Base-by-base conservation (phyloP, 2,113 vertebrate genomes). In the Ardeotis arabs region DNA sequence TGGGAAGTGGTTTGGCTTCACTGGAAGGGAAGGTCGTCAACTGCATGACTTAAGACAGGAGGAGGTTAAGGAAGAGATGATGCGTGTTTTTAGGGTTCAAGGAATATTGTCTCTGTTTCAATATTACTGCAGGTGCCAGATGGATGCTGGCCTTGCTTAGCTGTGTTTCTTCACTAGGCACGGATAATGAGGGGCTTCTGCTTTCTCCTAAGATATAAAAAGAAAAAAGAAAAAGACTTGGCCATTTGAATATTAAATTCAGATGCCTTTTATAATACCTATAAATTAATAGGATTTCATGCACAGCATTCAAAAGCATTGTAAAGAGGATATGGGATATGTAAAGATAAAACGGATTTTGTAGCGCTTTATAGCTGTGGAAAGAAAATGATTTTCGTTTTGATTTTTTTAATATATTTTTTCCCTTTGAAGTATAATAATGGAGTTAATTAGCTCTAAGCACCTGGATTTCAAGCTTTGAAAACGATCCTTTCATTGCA, bases 231-330 rank as follows among this genome's bases (percentile, higher is more conserved):
- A 78, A 45, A 52, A 37, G 9, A 44, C 45, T 69, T 35, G 59
- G 63, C 64, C 15, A 68, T 91, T 84, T 78, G 82, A 91, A 80
- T 96, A 91, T 91, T 94, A 87, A 95, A 91, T 96, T 93, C 75
- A 88, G 82, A 80, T 90, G 72, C 76, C 44, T 93, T 81, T 95
- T 94, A 93, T 95, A 95, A 84, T 84, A 88, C 69, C 73, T 91
- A 93, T 96, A 97, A 93, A 95, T 96, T 95, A 96, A 97, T 91
- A 93, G 91, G 91, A 96, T 96, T 97, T 96, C 82, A 85, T 93
- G 87, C 72, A 27, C 64, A 84, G 89, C 67, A 70, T 97, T 95
- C 90, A 95, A 31, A 92, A 93, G 78, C 63, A 84, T 90, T 96
- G 89, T 95, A 68, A 96, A 77, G 84, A 95, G 81, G 81, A 77